A percentile compares a stretch with the other conserved stretches of the same genome.
Conservation (phyloP, 2,888 invertebrate genomes). For the Oeneis ivallda region DNA sequence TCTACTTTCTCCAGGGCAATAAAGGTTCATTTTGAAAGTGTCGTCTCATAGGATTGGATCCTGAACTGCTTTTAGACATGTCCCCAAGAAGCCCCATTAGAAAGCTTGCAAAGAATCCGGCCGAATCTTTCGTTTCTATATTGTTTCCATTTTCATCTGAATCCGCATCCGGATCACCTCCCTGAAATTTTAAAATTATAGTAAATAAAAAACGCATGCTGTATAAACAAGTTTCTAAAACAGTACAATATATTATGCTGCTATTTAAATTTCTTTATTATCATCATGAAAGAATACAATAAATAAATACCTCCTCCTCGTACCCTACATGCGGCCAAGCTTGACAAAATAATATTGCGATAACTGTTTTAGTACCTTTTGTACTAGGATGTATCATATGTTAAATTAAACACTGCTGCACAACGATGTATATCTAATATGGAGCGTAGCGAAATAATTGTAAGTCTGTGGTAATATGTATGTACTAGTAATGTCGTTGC, state of each 20-base stretch:
- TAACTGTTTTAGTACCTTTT: too few species aligned
- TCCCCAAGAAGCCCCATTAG: constrained; percentile 66
- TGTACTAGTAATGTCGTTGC: too few species aligned
- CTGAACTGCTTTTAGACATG: constrained; percentile 71
- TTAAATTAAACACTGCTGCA: too few species aligned
- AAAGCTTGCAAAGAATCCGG: constrained; percentile 64
- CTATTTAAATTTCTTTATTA: neutral
- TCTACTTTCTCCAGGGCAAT: neutral
- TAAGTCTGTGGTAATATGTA: too few species aligned
- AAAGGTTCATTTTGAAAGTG: constrained; percentile 10
- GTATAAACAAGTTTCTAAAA: neutral
- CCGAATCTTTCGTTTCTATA: constrained; percentile 61
- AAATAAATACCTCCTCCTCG: too few species aligned
- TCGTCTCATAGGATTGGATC: constrained; percentile 34
- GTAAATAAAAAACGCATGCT: neutral
- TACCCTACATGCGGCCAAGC: too few species aligned
- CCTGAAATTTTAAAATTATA: constrained; percentile 48
- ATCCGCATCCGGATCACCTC: constrained; percentile 54
- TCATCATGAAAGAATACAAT: too few species aligned
- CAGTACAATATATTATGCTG: too few species aligned
- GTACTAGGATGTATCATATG: too few species aligned
- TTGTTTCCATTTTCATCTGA: constrained; percentile 54
- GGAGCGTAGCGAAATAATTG: too few species aligned
- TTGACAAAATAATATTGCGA: too few species aligned
- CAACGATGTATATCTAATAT: too few species aligned